Percentiles rank a stretch among this genome's conserved stretches.
These are phyloP conservation scores for Aplochiton taeniatus DNA, from an alignment of 2,797 vertebrate species.

Conservation along the genomic window DNA sequence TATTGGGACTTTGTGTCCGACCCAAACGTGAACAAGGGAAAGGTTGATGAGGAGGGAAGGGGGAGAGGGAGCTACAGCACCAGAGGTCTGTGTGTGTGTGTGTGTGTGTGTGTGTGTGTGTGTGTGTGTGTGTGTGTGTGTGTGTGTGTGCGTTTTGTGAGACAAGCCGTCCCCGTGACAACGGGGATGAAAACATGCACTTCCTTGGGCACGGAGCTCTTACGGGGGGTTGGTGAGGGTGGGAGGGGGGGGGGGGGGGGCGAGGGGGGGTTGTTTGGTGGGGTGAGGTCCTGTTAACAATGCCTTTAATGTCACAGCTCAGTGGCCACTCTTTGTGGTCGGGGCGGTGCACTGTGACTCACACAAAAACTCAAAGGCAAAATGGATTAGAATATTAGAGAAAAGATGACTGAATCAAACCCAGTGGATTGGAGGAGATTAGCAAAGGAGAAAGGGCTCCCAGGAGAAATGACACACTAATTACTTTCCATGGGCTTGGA, in stretches of 20 bases:
- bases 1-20: constrained; percentile 64
- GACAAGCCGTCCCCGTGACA: constrained; percentile 73
- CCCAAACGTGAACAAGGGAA: constrained; percentile 45
- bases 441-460: constrained; percentile 61
- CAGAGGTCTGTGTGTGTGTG: constrained; percentile 12
- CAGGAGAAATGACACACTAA: constrained; percentile 73
- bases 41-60: constrained; percentile 45
- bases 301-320: constrained; percentile 82
- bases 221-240: too few relatives aligned
- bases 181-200: constrained; percentile 71
- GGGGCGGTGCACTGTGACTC: constrained; percentile 61
- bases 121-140: constrained; percentile 24
- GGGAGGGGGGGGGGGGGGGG: not conserved
- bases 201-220: constrained; percentile 35
- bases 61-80: constrained; percentile 5
- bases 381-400: constrained; percentile 80
- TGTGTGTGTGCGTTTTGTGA: constrained; percentile 28
- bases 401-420: constrained; percentile 82
- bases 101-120: constrained; percentile 18
- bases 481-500: constrained; percentile 63
- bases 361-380: constrained; percentile 79
- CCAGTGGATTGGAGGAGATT: constrained; percentile 77
- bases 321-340: constrained; percentile 70
- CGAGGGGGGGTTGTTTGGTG: constrained; percentile 14
- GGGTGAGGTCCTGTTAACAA: constrained; percentile 65